Percentiles rank a stretch among this genome's conserved stretches.
Conservation (phyloP, 2,797 vertebrate species). For the Ptychobarbus kaznakovi region DNA sequence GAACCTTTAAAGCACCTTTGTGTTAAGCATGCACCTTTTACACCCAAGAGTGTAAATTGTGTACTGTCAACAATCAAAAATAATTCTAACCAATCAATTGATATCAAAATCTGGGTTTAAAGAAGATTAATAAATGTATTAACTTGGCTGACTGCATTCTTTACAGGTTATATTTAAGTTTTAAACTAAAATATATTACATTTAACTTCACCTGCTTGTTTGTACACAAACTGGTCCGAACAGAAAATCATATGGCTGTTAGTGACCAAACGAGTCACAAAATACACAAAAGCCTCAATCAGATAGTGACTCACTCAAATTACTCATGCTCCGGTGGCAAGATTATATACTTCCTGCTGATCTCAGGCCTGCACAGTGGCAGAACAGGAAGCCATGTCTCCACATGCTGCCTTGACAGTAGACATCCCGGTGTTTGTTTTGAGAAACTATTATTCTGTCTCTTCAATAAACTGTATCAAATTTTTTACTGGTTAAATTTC, state of each 20-base stretch:
- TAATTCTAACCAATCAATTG: too few species aligned
- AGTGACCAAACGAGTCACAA: conserved; percentile 59
- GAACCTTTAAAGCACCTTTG: too few species aligned
- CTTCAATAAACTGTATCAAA: not conserved
- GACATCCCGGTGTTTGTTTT: not conserved
- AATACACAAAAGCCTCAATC: conserved; percentile 49
- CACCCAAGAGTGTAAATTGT: not conserved
- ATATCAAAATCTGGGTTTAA: not conserved
- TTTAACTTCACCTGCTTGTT: conserved; percentile 29
- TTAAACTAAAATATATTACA: not conserved
- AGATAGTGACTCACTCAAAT: conserved; percentile 57
- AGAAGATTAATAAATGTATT: not conserved
- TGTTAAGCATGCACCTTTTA: too few species aligned
- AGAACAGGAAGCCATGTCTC: conserved; percentile 50
- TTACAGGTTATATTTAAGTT: too few species aligned
- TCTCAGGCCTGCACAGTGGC: conserved; percentile 27
- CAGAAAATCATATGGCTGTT: conserved; percentile 12
- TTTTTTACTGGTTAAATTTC: not conserved
- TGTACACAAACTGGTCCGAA: conserved; percentile 57
- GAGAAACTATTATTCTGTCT: not conserved
- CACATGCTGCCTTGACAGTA: not conserved
- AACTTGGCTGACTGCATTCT: not conserved
- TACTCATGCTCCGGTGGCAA: conserved; percentile 56
- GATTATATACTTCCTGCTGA: conserved; percentile 62
- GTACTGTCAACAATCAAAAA: not conserved